These are phyloP conservation scores for Pristionchus exspectatus DNA, from an alignment of 2,888 invertebrate species.

Conservation along the genomic window DNA sequence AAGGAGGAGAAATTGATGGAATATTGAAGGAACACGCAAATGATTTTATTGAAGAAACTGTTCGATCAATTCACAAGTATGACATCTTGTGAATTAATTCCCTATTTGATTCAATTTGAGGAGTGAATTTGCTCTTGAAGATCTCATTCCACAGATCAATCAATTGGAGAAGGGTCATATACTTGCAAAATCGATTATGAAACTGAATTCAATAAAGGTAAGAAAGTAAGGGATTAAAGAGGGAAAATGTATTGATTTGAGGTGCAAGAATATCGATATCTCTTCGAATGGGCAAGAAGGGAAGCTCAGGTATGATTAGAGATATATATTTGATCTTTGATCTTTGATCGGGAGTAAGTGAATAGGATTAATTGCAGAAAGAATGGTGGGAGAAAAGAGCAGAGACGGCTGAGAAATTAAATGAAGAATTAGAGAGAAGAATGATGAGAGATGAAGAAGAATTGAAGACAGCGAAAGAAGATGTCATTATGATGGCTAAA, in stretches of 20 bases:
- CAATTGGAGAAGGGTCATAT: background rate
- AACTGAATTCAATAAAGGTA: constrained; percentile 8
- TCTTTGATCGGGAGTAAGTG: background rate
- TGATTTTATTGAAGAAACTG: background rate
- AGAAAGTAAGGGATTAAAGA: background rate
- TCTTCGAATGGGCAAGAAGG: constrained; percentile 46
- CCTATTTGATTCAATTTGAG: background rate
- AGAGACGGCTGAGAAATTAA: background rate
- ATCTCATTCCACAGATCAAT: background rate
- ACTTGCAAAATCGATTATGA: background rate
- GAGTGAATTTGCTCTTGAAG: background rate
- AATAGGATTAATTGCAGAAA: background rate
- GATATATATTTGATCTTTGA: background rate
- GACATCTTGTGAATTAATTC: background rate
- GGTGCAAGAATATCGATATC: background rate
- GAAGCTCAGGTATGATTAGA: constrained; percentile 23
- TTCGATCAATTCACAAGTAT: background rate
- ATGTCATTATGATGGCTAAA: constrained; percentile 35
- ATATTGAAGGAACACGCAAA: background rate
- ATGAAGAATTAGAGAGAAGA: constrained; percentile 28
- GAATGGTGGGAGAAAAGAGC: constrained; percentile 48
- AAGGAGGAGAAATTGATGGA: background rate
- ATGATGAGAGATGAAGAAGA: background rate
- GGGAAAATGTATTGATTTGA: background rate
- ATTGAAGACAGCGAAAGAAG: constrained; percentile 5